A percentile compares a stretch with the other conserved stretches of the same genome.
Conservation (phyloP, 30 jellyfish, hydroid and myxozoan species). For the Clytia hemisphaerica region DNA sequence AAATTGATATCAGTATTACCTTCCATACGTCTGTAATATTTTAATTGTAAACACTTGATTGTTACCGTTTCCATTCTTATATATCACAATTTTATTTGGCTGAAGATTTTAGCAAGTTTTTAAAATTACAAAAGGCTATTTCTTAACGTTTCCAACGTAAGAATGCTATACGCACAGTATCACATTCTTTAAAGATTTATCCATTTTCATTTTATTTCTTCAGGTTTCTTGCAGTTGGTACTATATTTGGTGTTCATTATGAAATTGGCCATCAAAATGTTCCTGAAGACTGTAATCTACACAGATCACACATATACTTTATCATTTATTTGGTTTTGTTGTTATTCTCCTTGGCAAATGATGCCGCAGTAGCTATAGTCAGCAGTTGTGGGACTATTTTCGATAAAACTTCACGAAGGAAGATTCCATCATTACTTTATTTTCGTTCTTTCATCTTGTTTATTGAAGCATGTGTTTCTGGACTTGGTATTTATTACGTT, state of each 20-base stretch:
- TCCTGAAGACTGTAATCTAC: background rate
- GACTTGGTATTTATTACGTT: slow-evolving; percentile 53
- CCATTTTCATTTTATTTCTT: background rate
- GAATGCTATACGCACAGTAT: slow-evolving; percentile 17
- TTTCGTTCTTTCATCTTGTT: slow-evolving; percentile 38
- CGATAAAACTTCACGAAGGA: slow-evolving; percentile 51
- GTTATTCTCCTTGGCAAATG: slow-evolving; percentile 38
- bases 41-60: too few species aligned
- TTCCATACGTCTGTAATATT: background rate
- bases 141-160: background rate
- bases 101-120: background rate
- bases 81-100: too few species aligned
- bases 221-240: slow-evolving; percentile 34
- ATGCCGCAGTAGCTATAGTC: slow-evolving; percentile 29
- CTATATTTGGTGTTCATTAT: slow-evolving; percentile 39
- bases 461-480: slow-evolving; percentile 51
- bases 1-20: background rate
- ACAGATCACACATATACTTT: slow-evolving; percentile 34
- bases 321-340: slow-evolving; percentile 58
- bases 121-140: slow-evolving; percentile 19
- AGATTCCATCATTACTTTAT: slow-evolving; percentile 60
- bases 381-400: slow-evolving; percentile 87
- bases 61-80: too few species aligned
- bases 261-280: background rate
- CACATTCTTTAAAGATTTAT: background rate